A percentile compares a stretch with the other conserved stretches of the same genome.
These are phyloP conservation scores for Nomada fabriciana DNA, from an alignment of 2,888 invertebrate species.

Conservation along the genomic window DNA sequence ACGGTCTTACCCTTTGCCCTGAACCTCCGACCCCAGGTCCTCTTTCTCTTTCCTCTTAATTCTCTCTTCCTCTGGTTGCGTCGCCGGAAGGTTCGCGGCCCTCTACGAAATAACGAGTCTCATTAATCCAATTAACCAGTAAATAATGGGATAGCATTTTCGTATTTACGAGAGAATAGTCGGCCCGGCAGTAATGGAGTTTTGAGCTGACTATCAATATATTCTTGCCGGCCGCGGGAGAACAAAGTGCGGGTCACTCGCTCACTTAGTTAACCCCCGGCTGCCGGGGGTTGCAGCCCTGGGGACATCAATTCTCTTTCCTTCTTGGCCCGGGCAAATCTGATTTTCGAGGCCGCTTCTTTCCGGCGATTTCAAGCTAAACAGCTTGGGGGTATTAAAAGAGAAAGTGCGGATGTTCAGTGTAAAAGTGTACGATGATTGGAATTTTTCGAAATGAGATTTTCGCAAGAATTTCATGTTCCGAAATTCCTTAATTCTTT, in stretches of 20 bases:
- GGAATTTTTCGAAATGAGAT: no score
- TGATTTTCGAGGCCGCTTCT: constrained; percentile 61
- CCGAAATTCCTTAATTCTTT: no score
- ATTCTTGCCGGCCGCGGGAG: constrained; percentile 77
- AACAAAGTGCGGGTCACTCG: constrained; percentile 83
- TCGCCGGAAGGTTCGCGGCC: constrained; percentile 67
- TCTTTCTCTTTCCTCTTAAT: constrained; percentile 55
- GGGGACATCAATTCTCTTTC: constrained; percentile 75
- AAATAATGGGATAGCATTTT: constrained; percentile 84
- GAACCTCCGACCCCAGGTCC: constrained; percentile 61
- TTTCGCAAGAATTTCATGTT: no score
- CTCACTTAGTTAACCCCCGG: constrained; percentile 80
- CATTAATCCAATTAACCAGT: constrained; percentile 85
- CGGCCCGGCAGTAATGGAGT: constrained; percentile 82
- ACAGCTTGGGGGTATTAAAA: not conserved
- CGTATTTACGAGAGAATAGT: constrained; percentile 84
- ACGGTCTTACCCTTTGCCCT: constrained; percentile 72
- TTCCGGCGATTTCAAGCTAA: constrained; percentile 11
- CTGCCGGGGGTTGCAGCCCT: constrained; percentile 60
- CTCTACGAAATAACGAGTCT: constrained; percentile 84
- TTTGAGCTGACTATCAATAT: constrained; percentile 85
- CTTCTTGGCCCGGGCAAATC: constrained; percentile 64
- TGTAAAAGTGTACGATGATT: not conserved
- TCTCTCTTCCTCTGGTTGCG: constrained; percentile 61
- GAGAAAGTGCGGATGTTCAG: not conserved